Percentiles rank a stretch among this genome's conserved stretches.
phyloP scores from a whole-genome alignment of 2,797 vertebrate genomes.

The Gymnopithys bicolor region DNA sequence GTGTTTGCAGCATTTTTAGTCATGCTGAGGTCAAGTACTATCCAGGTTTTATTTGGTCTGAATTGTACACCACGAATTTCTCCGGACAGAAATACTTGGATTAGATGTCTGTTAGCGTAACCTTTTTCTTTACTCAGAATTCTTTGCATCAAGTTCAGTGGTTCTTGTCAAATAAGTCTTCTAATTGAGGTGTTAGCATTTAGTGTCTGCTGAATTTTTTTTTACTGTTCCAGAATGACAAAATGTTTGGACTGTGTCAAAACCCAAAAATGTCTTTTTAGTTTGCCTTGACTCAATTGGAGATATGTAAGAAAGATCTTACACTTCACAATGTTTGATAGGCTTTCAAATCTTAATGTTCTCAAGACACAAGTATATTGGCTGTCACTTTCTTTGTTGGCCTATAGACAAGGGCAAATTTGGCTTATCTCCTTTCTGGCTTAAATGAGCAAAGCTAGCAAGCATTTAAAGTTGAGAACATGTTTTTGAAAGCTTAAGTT shows the following conservation, averaged over 20 bases:
- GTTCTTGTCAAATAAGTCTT: neutral
- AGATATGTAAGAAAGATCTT: neutral
- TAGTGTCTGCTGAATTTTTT: neutral
- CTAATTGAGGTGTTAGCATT: neutral
- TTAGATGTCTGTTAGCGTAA: neutral
- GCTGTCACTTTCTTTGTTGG: neutral
- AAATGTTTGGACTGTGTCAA: neutral
- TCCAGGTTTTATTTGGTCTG: neutral
- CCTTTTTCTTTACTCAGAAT: neutral
- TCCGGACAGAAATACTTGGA: neutral
- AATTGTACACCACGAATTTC: neutral
- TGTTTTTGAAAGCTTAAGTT: neutral
- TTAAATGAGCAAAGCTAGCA: neutral
- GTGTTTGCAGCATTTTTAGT: neutral
- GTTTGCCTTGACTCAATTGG: neutral
- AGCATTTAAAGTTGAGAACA: neutral
- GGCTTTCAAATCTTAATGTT: neutral
- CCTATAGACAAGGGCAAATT: neutral
- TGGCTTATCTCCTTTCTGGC: neutral
- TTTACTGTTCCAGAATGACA: neutral
- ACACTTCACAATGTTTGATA: neutral
- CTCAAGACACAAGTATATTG: neutral
- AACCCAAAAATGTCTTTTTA: neutral
- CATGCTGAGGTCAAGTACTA: neutral
- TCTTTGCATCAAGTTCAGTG: neutral